These are phyloP conservation scores for Acanthis flammea DNA, from an alignment of 2,797 vertebrate species.

Conservation along the genomic window DNA sequence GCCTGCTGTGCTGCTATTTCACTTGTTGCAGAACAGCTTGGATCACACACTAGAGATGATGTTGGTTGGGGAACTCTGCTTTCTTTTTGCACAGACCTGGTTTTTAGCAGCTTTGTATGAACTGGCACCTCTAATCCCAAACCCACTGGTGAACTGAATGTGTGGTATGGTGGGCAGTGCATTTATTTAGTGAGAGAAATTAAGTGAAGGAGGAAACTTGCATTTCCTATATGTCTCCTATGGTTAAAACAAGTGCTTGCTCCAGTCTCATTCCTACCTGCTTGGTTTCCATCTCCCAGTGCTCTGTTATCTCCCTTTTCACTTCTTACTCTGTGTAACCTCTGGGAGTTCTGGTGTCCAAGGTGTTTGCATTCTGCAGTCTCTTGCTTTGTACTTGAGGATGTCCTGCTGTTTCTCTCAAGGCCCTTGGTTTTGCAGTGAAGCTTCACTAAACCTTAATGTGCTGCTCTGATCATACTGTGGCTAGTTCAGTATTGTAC, in stretches of 20 bases:
- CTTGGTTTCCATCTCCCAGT: background rate
- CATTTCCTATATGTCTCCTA: background rate
- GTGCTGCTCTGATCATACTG: background rate
- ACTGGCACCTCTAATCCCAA: background rate
- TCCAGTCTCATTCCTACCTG: background rate
- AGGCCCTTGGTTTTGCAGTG: background rate
- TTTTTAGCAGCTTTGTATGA: background rate
- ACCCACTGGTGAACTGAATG: background rate
- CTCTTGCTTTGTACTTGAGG: background rate
- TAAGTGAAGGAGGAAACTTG: background rate
- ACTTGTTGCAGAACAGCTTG: background rate
- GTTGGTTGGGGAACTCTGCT: background rate
- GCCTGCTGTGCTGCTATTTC: fast-evolving
- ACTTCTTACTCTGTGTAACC: background rate
- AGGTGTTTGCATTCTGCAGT: background rate
- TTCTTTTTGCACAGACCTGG: background rate
- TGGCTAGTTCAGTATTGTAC: background rate
- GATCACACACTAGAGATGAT: background rate
- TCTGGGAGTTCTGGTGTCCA: background rate
- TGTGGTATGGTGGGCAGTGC: background rate
- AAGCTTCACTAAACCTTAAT: background rate
- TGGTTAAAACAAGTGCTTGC: background rate
- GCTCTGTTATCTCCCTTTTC: background rate
- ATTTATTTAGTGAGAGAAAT: background rate
- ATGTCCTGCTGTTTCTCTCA: background rate